phyloP scores from a whole-genome alignment of 2,797 vertebrate genomes.

The Cygnus olor region DNA sequence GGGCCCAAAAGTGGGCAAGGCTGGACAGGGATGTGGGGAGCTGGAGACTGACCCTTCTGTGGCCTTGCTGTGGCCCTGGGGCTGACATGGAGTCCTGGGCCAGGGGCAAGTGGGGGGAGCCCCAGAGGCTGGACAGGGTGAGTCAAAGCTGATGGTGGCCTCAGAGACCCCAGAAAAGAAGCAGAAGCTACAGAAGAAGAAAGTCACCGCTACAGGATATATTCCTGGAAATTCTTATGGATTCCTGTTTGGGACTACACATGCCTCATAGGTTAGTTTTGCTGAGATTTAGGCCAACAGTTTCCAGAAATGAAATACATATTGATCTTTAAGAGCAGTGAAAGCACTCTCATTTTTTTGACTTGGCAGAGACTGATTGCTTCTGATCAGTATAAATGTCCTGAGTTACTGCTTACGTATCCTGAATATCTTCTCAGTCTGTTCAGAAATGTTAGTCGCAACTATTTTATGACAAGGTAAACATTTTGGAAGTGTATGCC shows the following conservation, averaged over 20 bases:
- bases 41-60: not conserved
- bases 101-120: not conserved
- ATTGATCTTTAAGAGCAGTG: conserved; percentile 57
- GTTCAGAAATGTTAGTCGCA: conserved; percentile 2
- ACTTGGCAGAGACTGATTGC: conserved; percentile 34
- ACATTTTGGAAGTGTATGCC: not conserved
- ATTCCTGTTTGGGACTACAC: not conserved
- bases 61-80: fast-evolving
- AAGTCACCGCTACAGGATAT: not conserved
- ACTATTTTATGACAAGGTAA: conserved; percentile 11
- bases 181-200: not conserved
- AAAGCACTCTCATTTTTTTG: conserved; percentile 51
- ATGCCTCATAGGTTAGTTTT: conserved; percentile 15
- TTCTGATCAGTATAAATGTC: conserved; percentile 36
- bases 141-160: not conserved
- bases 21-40: no score
- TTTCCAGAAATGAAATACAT: conserved; percentile 60
- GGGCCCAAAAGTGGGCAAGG: fast-evolving
- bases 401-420: conserved; percentile 39
- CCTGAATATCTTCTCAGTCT: conserved; percentile 13
- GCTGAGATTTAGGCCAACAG: conserved; percentile 33
- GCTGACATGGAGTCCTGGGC: not conserved
- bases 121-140: not conserved
- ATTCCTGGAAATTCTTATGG: not conserved
- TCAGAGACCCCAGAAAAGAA: not conserved